Evolutionary conservation across 2,113 vertebrate species (phyloP).

Genomic region (Stigmatopora argus): DNA sequence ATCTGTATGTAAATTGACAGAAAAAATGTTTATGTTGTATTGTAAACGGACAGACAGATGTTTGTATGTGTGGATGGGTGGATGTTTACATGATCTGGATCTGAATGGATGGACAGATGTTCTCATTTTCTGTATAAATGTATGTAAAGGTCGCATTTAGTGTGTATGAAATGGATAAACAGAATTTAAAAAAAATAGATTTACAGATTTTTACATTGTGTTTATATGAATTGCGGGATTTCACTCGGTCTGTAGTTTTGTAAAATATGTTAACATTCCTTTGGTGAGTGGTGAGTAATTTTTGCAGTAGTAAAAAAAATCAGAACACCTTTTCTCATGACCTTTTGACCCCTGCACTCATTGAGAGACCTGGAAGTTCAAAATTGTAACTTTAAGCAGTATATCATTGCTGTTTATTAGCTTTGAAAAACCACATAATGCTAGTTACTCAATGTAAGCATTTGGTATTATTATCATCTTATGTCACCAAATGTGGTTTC

Average conservation of each 20-base stretch:
- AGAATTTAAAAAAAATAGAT: too few species aligned
- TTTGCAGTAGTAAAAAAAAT: too few species aligned
- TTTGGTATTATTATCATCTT: not conserved
- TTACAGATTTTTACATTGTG: not conserved
- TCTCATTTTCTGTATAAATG: not conserved
- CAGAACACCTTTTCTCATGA: too few species aligned
- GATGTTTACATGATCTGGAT: not conserved
- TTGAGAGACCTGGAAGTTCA: not conserved
- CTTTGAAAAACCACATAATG: not conserved
- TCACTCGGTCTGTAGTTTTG: too few species aligned
- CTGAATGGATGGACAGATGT: not conserved
- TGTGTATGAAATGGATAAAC: not conserved
- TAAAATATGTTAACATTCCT: too few species aligned
- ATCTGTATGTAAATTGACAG: too few species aligned
- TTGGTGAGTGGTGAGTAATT: too few species aligned
- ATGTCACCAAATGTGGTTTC: not conserved
- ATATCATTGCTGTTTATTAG: too few species aligned
- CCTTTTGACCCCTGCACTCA: not conserved
- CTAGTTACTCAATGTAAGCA: not conserved
- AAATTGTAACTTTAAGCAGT: not conserved
- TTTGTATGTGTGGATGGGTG: too few species aligned
- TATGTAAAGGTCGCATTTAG: not conserved
- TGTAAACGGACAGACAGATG: too few species aligned
- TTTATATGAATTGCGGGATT: not conserved
- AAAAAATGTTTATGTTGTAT: too few species aligned